phyloP scores from a whole-genome alignment of 2,888 invertebrate genomes.

The Sympetrum striolatum region DNA sequence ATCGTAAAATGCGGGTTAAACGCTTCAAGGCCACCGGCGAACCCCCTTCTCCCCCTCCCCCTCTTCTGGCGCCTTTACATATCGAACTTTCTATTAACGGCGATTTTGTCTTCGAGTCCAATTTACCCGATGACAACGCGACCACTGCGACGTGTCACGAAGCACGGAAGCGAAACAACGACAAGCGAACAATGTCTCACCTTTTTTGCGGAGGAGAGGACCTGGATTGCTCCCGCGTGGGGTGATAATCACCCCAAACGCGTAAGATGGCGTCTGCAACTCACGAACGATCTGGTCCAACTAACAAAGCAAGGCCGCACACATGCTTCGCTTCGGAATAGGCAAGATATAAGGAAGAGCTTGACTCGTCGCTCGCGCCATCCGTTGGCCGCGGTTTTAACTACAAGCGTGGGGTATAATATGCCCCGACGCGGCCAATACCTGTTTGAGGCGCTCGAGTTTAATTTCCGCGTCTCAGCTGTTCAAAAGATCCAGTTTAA shows the following conservation, averaged over 20 bases:
- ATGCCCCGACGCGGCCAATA: constrained; percentile 31
- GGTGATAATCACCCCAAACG: background rate
- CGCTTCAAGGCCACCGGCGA: background rate
- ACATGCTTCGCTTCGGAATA: constrained; percentile 34
- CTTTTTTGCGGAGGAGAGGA: background rate
- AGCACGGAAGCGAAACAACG: background rate
- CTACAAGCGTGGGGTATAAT: constrained; percentile 31
- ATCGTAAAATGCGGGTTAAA: constrained; percentile 37
- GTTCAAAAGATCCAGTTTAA: background rate
- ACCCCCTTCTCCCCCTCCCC: background rate
- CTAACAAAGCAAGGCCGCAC: constrained; percentile 37
- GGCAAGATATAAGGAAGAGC: constrained; percentile 33
- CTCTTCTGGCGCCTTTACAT: background rate
- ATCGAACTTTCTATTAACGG: background rate
- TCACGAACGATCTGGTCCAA: constrained; percentile 30
- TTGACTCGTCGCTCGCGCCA: constrained; percentile 29
- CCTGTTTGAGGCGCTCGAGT: constrained; percentile 11
- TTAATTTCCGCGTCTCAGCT: constrained; percentile 18
- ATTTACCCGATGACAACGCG: background rate
- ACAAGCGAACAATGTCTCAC: background rate
- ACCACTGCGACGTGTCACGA: background rate
- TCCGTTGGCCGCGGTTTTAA: constrained; percentile 35
- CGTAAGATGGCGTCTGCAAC: constrained; percentile 27
- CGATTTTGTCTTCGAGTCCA: background rate
- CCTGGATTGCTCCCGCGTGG: constrained; percentile 8